Conservation (phyloP, 2,113 vertebrate genomes). For the Ahaetulla prasina region DNA sequence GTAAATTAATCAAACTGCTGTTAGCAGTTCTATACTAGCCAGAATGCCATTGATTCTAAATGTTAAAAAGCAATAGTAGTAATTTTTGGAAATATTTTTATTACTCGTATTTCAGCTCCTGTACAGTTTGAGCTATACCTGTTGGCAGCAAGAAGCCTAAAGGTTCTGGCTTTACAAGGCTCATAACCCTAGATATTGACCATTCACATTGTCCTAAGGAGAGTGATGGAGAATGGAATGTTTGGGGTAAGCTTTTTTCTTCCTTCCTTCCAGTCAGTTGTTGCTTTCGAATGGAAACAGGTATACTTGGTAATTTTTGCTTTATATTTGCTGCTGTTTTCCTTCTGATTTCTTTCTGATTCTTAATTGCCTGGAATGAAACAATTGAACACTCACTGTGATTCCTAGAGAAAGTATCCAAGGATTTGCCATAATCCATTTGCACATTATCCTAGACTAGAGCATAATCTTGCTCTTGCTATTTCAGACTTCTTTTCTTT, state of each 20-base stretch:
- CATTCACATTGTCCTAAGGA: background rate
- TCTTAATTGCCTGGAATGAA: constrained; percentile 1
- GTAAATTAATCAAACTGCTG: background rate
- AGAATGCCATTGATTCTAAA: background rate
- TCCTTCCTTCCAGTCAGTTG: background rate
- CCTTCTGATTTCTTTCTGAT: background rate
- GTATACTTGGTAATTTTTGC: background rate
- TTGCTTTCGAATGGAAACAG: background rate
- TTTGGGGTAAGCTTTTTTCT: background rate
- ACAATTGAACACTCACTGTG: background rate
- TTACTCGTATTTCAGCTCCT: background rate
- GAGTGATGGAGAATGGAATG: background rate
- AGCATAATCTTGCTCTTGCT: background rate
- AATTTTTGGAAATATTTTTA: background rate
- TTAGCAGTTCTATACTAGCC: background rate
- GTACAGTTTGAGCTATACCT: background rate
- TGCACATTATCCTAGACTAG: no score
- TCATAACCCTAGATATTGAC: background rate
- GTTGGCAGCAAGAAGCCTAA: constrained; percentile 3
- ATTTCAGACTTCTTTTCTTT: background rate
- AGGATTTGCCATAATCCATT: background rate
- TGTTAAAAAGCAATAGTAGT: background rate
- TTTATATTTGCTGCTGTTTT: background rate
- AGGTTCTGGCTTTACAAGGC: background rate
- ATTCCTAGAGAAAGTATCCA: background rate